Base-by-base conservation (phyloP, 2,888 invertebrate genomes). In the Ormyrus nitidulus region DNA sequence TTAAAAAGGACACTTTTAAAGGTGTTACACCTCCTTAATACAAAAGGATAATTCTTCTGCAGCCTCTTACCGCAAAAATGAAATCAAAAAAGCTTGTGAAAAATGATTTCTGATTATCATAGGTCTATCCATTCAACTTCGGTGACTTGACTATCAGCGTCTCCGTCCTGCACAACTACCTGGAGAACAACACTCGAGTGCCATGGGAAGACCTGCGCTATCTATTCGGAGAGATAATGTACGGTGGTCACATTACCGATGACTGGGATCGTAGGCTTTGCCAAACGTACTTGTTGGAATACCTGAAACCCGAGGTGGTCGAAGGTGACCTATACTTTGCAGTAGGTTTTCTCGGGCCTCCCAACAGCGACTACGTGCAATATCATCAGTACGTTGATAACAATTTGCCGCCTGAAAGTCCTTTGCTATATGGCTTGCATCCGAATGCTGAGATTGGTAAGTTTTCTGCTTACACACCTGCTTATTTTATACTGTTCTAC, bases 181-280 rank as follows among this genome's bases (percentile, higher is more conserved):
- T 98, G 88, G 98, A 98, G 88, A 96, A 95, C 74, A 97, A 96
- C 86, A 94, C 93, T 61, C 94, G 95, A 84, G 95, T 98, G 6
- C 98, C 98, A 0, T 98, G 97, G 97, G 98, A 98, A 90, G 98
- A 98, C 91, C 91, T 98, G 85, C 93, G 98, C 1, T 98, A 98
- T 90, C 92, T 98, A 34, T 98, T 98, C 88, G 98, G 98, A 0
- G 98, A 98, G 91, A 98, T 98, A 85, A 98, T 98, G 98, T 98
- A 98, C 88, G 98, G 98, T 0, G 98, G 98, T 0, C 98, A 98
- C 88, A 98, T 98, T 86, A 98, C 98, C 0, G 98, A 98, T 88
- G 98, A 98, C 90, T 98, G 98, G 97, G 98, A 98, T 90, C 92
- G 98, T 66, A 92, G 96, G 58, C 92, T 98, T 5, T 98, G 98